A percentile compares a stretch with the other conserved stretches of the same genome.
phyloP scores from a whole-genome alignment of 1,140 invertebrate genomes.

The Orchestia grillus region DNA sequence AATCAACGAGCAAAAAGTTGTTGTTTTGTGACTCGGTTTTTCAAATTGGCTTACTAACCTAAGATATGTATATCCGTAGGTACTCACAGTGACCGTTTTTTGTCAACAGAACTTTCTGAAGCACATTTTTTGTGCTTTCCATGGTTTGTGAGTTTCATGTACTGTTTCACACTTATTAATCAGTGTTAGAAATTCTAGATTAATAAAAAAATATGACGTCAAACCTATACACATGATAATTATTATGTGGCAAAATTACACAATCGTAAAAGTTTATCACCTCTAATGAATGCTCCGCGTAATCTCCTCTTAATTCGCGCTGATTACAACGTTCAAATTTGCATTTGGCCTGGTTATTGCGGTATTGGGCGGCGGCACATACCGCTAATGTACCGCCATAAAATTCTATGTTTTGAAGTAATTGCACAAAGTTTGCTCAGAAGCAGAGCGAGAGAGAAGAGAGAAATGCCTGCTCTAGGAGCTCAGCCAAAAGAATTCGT shows the following conservation, averaged over 20 bases:
- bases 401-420: conserved; percentile 3
- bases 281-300: not conserved
- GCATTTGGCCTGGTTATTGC: not conserved
- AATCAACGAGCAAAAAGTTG: not conserved
- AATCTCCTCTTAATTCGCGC: not conserved
- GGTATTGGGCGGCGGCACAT: not conserved
- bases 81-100: not conserved
- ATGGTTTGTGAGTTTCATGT: no score
- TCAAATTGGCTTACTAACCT: not conserved
- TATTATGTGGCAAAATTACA: not conserved
- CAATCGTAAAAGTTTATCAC: not conserved
- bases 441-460: not conserved
- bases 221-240: not conserved
- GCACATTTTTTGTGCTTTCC: not conserved
- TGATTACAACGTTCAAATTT: not conserved
- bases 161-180: no score
- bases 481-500: conserved; percentile 29
- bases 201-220: no score
- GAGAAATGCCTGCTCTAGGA: conserved; percentile 8
- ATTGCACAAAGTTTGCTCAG: not conserved
- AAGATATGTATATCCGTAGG: not conserved
- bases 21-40: not conserved
- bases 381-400: not conserved
- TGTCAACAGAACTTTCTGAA: not conserved
- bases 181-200: no score